Percentiles rank a stretch among this genome's conserved stretches.
These are phyloP conservation scores for Tolmerus cingulatus DNA, from an alignment of 2,888 invertebrate genomes.

Conservation along the genomic window DNA sequence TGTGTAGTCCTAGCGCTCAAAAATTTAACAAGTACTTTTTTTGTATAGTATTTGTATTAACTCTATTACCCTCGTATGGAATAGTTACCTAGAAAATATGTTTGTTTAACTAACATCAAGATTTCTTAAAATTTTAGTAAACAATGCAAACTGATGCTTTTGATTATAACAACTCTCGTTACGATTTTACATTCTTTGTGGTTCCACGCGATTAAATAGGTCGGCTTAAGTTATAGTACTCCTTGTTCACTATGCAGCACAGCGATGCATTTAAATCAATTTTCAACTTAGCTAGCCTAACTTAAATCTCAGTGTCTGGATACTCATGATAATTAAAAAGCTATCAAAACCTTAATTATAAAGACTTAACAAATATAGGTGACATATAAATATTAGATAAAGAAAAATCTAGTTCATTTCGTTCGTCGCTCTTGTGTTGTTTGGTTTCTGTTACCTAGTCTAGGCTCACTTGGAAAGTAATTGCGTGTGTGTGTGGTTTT, in stretches of 20 bases:
- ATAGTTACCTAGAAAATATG: constrained; percentile 18
- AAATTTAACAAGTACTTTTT: not conserved
- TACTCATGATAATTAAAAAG: not conserved
- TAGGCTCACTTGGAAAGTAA: not conserved
- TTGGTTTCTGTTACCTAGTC: not conserved
- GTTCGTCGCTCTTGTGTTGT: not conserved
- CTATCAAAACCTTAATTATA: not conserved
- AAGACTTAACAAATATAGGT: not conserved
- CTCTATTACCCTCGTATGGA: not conserved
- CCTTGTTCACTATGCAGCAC: constrained; percentile 11
- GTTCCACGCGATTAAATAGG: not conserved
- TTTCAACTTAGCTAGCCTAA: constrained; percentile 11
- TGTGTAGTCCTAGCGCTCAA: not conserved
- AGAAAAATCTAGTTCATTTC: not conserved
- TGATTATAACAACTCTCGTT: constrained; percentile 11
- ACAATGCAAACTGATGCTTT: not conserved
- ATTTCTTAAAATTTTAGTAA: constrained; percentile 14
- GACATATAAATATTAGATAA: not conserved
- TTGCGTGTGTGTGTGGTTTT: not conserved
- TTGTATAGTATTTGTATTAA: not conserved
- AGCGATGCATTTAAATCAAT: constrained; percentile 2
- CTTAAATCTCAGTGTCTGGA: not conserved
- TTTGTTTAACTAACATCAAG: constrained; percentile 33
- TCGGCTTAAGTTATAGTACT: not conserved
- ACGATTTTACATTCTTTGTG: not conserved